These are phyloP conservation scores for Trisateles emortualis DNA, from an alignment of 2,888 invertebrate genomes.

Conservation along the genomic window DNA sequence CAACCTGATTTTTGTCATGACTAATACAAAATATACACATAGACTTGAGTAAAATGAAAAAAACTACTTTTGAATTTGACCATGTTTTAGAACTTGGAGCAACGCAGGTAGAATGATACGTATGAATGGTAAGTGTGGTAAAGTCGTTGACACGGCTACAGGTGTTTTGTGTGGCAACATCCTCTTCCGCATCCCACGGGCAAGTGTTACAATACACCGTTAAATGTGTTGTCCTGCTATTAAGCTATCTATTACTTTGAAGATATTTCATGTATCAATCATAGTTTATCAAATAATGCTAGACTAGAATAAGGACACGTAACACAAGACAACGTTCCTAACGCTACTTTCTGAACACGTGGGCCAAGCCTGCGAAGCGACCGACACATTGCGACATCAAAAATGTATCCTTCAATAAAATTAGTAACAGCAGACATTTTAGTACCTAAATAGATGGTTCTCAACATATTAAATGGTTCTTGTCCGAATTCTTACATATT, in stretches of 20 bases:
- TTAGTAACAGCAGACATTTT: too few species aligned
- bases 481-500: not conserved
- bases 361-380: too few species aligned
- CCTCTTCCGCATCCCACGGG: not conserved
- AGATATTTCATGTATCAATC: too few species aligned
- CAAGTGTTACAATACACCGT: too few species aligned
- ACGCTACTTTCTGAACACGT: not conserved
- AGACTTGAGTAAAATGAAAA: conserved; percentile 5
- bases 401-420: too few species aligned
- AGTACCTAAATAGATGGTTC: too few species aligned
- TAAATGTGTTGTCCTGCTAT: not conserved
- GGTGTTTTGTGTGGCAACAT: not conserved
- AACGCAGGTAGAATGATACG: not conserved
- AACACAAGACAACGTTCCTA: not conserved
- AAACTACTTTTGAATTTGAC: not conserved
- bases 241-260: not conserved
- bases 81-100: not conserved
- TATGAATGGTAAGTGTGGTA: not conserved
- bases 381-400: too few species aligned
- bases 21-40: conserved; percentile 38
- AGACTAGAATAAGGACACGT: too few species aligned
- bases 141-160: not conserved
- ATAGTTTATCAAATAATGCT: too few species aligned
- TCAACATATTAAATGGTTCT: not conserved
- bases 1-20: conserved; percentile 55